Base-by-base conservation (phyloP, 1,140 invertebrate species). In the Drosophila tropicalis region DNA sequence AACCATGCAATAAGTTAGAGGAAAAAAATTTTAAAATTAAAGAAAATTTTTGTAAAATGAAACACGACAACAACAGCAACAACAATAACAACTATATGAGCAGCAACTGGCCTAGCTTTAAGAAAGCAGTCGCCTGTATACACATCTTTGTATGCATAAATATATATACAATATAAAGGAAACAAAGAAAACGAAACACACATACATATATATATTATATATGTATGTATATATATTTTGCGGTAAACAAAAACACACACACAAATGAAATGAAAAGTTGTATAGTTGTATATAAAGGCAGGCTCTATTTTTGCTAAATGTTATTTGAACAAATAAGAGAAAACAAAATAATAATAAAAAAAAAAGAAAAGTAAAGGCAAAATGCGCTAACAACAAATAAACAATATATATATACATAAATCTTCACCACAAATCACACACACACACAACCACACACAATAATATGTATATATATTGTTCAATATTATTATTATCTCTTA, bases 231-330 rank as follows among this genome's bases (percentile, higher is more conserved):
- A 51, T 22, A 51, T 87, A 87, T 87, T 87, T 87, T 87, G 83
- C 83, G 41, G 32, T 47, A 25, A 34, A 32, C 25, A 29, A 9
- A 36, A 29, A 29, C 29, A 36, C 34, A 36, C 34, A 22, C 44
- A 87, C 73, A 80, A 44, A 76, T 54, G 68, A 69, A 72, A 66
- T 40, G 47, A 80, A 77, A 82, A 83, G 80, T 84, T 89, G 73
- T 89, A 89, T 79, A 32, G 56, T 58, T 89, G 84, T 89, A 89
- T 74, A 89, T 84, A 89, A 58, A 90, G 78, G 84, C 77, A 90
- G 81, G 76, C 84, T 87, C 80, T 89, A 89, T 89, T 89, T 89
- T 89, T 89, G 84, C 84, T 89, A 89, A 89, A 89, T 89, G 84
- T 89, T 89, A 89, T 90, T 90, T 84, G 75, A 89, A 89, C 80